Base-by-base conservation (phyloP, 2,797 vertebrate species). In the Neoniphon sammara region DNA sequence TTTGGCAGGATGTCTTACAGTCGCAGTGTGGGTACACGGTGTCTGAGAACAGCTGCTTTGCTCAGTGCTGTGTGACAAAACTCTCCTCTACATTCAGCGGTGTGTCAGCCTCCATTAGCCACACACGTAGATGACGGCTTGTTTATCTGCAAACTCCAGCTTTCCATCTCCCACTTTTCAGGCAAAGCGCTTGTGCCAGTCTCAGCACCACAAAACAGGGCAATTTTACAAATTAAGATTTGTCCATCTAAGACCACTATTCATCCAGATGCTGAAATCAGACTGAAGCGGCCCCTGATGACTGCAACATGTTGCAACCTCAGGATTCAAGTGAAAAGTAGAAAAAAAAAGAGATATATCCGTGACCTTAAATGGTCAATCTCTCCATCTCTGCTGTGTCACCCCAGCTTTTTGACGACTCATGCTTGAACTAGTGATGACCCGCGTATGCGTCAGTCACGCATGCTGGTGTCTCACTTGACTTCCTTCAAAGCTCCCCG, bases 11-110 rank as follows among this genome's bases (percentile, higher is more conserved):
- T 63, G 83, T 68, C 73, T 70, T 73, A 55, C 75, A 88, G 84
- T 87, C 82, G 75, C 76, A 39, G 69, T 83, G 27, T 78, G 72
- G 46, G 50, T 60, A 31, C 61, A 66, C 31, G 63, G 67, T 65
- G 69, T 72, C 66, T 87, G 81, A 82, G 75, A 76, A 83, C n/a
- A 83, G 71, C 70, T 47, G 10, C 42, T 66, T 70, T 55, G 68
- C 62, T 66, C 58, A 44, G 54, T 44, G 64, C 61, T 17, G 20
- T 54, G 47, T 59, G 69, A 81, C 60, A 25, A 39, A 59, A 57
- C 36, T 31, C 49, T 70, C 21, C 25, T n/a, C 59, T 15, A 31
- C 31, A 66, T 52, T 63, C 53, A 74, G 70, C 52, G 21, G 57
- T 30, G 53, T 56, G 69, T 79, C 58, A 23, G 42, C 30, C 67